Evolutionary conservation across 2,113 vertebrate species (phyloP).

Genomic region (Pithys albifrons): DNA sequence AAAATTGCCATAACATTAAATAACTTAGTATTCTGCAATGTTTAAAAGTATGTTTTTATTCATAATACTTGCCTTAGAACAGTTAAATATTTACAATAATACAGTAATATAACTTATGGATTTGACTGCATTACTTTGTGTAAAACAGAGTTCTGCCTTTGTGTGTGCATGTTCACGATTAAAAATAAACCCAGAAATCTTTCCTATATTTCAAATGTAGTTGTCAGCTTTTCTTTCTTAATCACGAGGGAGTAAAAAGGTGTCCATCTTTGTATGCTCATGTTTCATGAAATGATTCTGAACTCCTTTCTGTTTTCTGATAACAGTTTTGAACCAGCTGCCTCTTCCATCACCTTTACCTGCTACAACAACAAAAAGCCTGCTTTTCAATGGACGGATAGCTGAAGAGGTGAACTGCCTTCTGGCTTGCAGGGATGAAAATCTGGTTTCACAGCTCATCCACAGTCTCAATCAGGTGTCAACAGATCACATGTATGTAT

Average conservation of each 20-base stretch:
- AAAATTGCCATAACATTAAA: background rate
- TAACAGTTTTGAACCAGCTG: slow-evolving; percentile 96
- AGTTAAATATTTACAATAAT: background rate
- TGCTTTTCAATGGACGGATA: slow-evolving; percentile 95
- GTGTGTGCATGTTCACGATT: background rate
- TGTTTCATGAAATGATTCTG: background rate
- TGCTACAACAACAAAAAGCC: slow-evolving; percentile 97
- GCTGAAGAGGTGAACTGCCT: slow-evolving; percentile 95
- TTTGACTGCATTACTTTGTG: background rate
- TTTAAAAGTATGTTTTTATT: background rate
- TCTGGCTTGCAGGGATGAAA: slow-evolving; percentile 95
- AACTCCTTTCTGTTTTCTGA: background rate
- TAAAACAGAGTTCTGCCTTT: background rate
- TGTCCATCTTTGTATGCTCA: background rate
- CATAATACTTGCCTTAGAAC: background rate
- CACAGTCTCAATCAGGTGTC: slow-evolving; percentile 98
- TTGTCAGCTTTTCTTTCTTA: too few species aligned
- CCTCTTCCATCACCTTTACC: slow-evolving; percentile 98
- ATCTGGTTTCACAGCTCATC: slow-evolving; percentile 90
- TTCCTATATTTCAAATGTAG: too few species aligned
- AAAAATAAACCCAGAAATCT: background rate
- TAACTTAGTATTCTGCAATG: background rate
- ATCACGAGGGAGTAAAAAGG: background rate
- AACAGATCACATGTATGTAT: slow-evolving; percentile 96
- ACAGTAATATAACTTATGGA: background rate